Base-by-base conservation (phyloP, 1,140 invertebrate species). In the Drosophila mojavensis region DNA sequence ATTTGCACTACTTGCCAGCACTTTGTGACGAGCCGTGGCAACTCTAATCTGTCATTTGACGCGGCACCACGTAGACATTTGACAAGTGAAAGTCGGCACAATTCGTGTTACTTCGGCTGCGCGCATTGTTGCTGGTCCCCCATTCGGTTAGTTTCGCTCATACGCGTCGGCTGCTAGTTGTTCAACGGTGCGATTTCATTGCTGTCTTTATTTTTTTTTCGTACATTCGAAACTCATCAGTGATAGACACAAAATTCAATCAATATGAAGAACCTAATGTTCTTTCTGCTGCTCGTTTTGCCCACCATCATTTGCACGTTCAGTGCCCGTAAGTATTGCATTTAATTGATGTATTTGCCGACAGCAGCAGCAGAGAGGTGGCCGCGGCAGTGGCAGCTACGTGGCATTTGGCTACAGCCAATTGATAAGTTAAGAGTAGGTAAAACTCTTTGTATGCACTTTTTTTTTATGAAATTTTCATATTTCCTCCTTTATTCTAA, bases 221-320 rank as follows among this genome's bases (percentile, higher is more conserved):
- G 74, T 56, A 56, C 20, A 60, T 47, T 62, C 60, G 48, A 55
- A 59, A 64, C 50, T 33, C 41, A 63, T 39, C 43, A 64, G 54
- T 58, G 47, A 54, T 66, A 72, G 55, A 56, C 39, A 70, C 41
- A 33, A 69, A 54, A 68, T 70, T 71, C 68, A 71, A 63, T 47
- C 15, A 93, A 92, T 82, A 95, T 95, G 94, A 94, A 92, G 83
- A 93, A 93, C 71, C 92, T 94, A 50, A 91, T 94, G 70, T 85
- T 95, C 71, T 91, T 95, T 33, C 78, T 94, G 56, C 81, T 95
- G 17, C 69, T 95, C 58, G 91, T 94, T 43, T 73, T 95, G 61
- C 94, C 94, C 78, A 92, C 94, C 26, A 92, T 95, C 51, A 93
- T 94, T 47, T 93, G 94, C 61, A 94, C 93, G n/a, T 92, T 93